Base-by-base conservation (phyloP, 2,888 invertebrate species). In the Drosophila nigritarsus region DNA sequence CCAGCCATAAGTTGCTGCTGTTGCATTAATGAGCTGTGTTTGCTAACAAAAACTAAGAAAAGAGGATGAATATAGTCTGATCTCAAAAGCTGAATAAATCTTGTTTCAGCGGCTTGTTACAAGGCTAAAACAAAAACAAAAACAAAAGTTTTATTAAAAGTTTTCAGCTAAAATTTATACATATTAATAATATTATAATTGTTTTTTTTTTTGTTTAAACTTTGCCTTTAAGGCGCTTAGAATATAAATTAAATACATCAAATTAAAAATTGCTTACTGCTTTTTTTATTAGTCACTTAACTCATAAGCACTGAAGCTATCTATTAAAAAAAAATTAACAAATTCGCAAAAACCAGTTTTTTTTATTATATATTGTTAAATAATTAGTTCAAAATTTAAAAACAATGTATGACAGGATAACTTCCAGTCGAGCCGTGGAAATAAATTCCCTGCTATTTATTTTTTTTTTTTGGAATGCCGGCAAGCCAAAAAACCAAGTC, bases 1-100 rank as follows among this genome's bases (percentile, higher is more conserved):
- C 71, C 73, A 77, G 86, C 68, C 80, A 51, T 40, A 20, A 20
- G 56, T 42, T 30, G 73, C 61, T 64, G 73, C 54, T 67, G 67
- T 50, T 71, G 74, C 76, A 66, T 67, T 73, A 84, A 78, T 78
- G 75, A 68, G 48, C 78, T 51, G 50, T 64, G 67, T 54, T 55
- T 32, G 53, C 27, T 29, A n/a, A 34, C 34, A 54, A 27, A 5
- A 36, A 53, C 7, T 4, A 34, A 9, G 27, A 27, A 15, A n/a
- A 15, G n/a, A 4, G 18, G 27, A 7, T 5, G 27, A 18, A 24
- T 18, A 24, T 36, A 18, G 18, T 36, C 24, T 15, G 24, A 54
- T 34, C 24, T 3, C 4, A 36, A 18, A 27, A n/a, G 38, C 38
- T 38, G 3, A n/a, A 29, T 29, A 24, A 45, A 13, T 45, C 20